These are phyloP conservation scores for Sycon ciliatum DNA, from an alignment of 37 sponge, comb jelly and placozoan genomes.

Conservation along the genomic window DNA sequence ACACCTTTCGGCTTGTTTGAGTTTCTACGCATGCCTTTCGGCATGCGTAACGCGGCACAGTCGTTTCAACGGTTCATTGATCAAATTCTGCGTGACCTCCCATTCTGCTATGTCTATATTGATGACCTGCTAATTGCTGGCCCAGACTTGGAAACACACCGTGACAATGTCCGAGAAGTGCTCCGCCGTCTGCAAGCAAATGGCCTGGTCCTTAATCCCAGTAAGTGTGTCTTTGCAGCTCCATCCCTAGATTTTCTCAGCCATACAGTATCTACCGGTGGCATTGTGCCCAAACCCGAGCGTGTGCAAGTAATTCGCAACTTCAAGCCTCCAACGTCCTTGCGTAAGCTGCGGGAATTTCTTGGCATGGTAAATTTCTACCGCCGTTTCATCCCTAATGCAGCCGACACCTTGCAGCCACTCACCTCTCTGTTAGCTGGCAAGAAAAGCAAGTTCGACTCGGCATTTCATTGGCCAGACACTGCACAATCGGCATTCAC, in stretches of 20 bases:
- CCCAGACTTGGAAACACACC: too few species aligned
- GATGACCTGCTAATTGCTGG: too few species aligned
- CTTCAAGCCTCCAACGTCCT: slow-evolving; percentile 43
- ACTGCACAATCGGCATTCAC: neutral
- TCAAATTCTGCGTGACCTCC: too few species aligned
- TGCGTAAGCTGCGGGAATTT: slow-evolving; percentile 18
- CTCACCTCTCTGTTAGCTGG: too few species aligned
- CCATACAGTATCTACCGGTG: neutral
- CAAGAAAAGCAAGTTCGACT: too few species aligned
- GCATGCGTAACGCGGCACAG: slow-evolving; percentile 45
- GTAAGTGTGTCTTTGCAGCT: neutral
- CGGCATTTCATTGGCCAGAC: too few species aligned
- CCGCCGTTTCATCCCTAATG: slow-evolving; percentile 18
- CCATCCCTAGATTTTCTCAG: neutral
- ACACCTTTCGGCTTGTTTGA: too few species aligned
- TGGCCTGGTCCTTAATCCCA: slow-evolving; percentile 5
- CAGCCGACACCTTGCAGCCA: too few species aligned
- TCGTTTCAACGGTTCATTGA: too few species aligned
- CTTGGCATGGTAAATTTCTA: too few species aligned
- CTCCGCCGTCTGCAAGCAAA: neutral
- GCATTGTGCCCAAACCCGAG: slow-evolving; percentile 22
- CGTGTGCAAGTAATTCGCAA: slow-evolving; percentile 35
- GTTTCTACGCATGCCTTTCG: slow-evolving; percentile 51
- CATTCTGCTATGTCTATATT: slow-evolving; percentile 2
- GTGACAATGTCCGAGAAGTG: too few species aligned